A percentile compares a stretch with the other conserved stretches of the same genome.
Conservation (phyloP, 2,797 vertebrate genomes). For the Sebastes itinus region DNA sequence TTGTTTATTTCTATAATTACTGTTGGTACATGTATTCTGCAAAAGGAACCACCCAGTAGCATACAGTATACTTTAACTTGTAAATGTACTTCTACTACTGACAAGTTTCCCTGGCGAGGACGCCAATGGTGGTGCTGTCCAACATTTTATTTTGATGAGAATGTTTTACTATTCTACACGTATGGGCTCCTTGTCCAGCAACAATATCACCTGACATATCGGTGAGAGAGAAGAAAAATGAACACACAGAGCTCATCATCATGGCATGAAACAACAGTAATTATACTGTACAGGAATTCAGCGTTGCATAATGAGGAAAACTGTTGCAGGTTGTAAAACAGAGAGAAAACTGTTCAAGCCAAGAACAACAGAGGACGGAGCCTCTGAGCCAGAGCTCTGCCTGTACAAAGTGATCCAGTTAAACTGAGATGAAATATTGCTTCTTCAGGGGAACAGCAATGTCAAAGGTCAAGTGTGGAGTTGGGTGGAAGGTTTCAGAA, state of each 20-base stretch:
- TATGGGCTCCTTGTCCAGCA: not conserved
- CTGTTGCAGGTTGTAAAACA: slow-evolving; percentile 37
- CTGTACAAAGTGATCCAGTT: not conserved
- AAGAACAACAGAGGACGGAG: slow-evolving; percentile 21
- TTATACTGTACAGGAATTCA: not conserved
- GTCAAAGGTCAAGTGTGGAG: not conserved
- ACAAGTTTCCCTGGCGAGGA: not conserved
- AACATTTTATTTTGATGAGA: not conserved
- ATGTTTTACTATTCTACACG: not conserved
- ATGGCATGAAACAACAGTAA: slow-evolving; percentile 8
- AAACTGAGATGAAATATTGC: not conserved
- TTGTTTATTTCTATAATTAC: not conserved
- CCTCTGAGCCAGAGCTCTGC: not conserved
- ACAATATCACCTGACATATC: not conserved
- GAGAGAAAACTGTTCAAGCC: not conserved
- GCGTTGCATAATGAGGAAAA: slow-evolving; percentile 44
- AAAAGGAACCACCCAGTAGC: too few relatives aligned
- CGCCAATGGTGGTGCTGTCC: not conserved
- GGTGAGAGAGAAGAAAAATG: not conserved
- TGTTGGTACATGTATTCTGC: not conserved
- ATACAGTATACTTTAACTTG: too few relatives aligned
- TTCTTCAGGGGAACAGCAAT: not conserved
- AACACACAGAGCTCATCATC: not conserved
- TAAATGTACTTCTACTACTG: not conserved
- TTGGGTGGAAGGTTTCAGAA: not conserved